Percentiles rank a stretch among this genome's conserved stretches.
Conservation (phyloP, 1,140 invertebrate species). For the Tetragnatha versicolor region DNA sequence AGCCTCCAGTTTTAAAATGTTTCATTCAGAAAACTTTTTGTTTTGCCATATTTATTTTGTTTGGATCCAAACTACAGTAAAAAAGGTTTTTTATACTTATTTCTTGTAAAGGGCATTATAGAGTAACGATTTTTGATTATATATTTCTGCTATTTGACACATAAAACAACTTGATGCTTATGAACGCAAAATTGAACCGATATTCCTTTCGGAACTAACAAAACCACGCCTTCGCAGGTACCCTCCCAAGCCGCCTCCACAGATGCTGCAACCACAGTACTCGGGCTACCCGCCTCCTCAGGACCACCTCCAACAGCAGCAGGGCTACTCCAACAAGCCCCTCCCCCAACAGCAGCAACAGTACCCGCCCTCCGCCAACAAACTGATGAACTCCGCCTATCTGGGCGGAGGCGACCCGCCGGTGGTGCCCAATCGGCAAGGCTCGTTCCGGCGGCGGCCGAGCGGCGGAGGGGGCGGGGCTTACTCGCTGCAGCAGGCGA, state of each 20-base stretch:
- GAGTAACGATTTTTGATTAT: background rate
- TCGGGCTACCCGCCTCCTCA: background rate
- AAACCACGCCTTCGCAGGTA: no score
- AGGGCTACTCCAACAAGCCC: slow-evolving; percentile 18
- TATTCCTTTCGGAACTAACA: no score
- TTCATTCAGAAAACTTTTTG: no score
- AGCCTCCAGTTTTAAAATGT: no score
- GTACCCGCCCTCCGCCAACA: slow-evolving; percentile 23
- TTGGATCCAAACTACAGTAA: background rate
- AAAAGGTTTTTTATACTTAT: background rate
- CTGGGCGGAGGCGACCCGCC: slow-evolving; percentile 30
- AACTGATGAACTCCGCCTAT: slow-evolving; percentile 34
- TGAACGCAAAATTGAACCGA: background rate
- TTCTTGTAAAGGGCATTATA: background rate
- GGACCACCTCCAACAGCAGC: slow-evolving; percentile 3
- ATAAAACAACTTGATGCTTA: background rate
- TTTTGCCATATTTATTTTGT: background rate
- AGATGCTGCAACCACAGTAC: background rate
- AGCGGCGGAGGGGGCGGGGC: background rate
- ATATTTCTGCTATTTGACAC: background rate
- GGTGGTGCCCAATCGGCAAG: slow-evolving; percentile 38
- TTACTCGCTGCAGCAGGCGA: slow-evolving; percentile 65
- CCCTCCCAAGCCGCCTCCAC: background rate
- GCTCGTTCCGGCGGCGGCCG: slow-evolving; percentile 34
- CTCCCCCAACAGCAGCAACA: slow-evolving; percentile 16